Evolutionary conservation across 30 jellyfish, hydroid and myxozoan genomes (phyloP).

Genomic region (Aurelia coerulea): DNA sequence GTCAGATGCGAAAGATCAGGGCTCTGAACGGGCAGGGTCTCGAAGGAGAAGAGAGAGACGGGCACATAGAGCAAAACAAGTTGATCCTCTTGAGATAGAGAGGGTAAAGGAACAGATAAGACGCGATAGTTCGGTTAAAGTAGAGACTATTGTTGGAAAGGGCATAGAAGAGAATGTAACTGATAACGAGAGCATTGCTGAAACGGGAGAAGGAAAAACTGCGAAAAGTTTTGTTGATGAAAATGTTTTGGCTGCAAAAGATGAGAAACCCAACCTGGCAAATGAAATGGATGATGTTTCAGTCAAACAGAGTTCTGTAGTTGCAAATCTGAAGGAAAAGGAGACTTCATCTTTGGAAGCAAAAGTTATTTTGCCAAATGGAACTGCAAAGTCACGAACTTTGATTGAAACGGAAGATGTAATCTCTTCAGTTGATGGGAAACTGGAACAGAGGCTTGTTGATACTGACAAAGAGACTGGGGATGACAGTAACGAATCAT

Average conservation of each 20-base stretch:
- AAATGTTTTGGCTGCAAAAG: not conserved
- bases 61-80: conserved; percentile 61
- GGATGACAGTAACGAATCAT: conserved; percentile 52
- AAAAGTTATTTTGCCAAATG: not conserved
- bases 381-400: not conserved
- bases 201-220: not conserved
- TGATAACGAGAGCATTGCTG: not conserved
- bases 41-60: conserved; percentile 68
- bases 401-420: not conserved
- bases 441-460: not conserved
- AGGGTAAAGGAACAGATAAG: conserved; percentile 68
- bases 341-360: not conserved
- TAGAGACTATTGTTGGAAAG: not conserved
- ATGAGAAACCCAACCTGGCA: not conserved
- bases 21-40: conserved; percentile 51
- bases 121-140: conserved; percentile 31
- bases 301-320: not conserved
- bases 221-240: not conserved
- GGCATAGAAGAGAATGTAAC: too few relatives aligned
- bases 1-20: conserved; percentile 20
- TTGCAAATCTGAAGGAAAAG: not conserved
- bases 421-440: not conserved
- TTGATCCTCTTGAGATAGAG: conserved; percentile 53
- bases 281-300: not conserved
- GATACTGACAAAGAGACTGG: conserved; percentile 36